Percentiles rank a stretch among this genome's conserved stretches.
Evolutionary conservation across 2,888 invertebrate genomes (phyloP).

Genomic region (Stenodema calcarata): DNA sequence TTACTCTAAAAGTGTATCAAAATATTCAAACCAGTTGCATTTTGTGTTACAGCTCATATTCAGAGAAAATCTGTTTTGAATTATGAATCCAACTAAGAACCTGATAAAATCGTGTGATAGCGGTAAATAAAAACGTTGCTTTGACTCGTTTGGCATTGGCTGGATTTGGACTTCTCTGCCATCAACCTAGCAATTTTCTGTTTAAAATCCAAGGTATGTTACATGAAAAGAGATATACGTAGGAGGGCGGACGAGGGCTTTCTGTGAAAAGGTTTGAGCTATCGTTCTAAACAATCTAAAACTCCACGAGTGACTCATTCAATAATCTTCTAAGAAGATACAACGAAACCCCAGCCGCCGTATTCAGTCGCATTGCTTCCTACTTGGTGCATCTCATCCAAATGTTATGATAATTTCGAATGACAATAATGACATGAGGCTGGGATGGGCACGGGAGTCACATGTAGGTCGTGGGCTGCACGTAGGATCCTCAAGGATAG

Average conservation of each 20-base stretch:
- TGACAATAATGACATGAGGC: not conserved
- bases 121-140: not conserved
- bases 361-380: not conserved
- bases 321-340: not conserved
- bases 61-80: too few relatives aligned
- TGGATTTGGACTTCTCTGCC: not conserved
- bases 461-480: not conserved
- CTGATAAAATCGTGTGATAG: too few relatives aligned
- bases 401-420: not conserved
- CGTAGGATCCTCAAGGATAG: slow-evolving; percentile 9
- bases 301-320: not conserved
- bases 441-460: not conserved
- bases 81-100: too few relatives aligned
- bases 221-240: not conserved
- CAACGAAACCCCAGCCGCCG: not conserved
- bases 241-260: not conserved
- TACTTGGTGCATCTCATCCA: not conserved
- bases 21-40: too few relatives aligned
- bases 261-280: not conserved
- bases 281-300: not conserved
- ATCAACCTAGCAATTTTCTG: not conserved
- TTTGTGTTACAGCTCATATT: too few relatives aligned
- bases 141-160: not conserved
- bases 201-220: not conserved
- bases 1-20: too few relatives aligned